A percentile compares a stretch with the other conserved stretches of the same genome.
These are phyloP conservation scores for Yoshiicerus persimilis DNA, from an alignment of 1,140 invertebrate genomes.

Conservation along the genomic window DNA sequence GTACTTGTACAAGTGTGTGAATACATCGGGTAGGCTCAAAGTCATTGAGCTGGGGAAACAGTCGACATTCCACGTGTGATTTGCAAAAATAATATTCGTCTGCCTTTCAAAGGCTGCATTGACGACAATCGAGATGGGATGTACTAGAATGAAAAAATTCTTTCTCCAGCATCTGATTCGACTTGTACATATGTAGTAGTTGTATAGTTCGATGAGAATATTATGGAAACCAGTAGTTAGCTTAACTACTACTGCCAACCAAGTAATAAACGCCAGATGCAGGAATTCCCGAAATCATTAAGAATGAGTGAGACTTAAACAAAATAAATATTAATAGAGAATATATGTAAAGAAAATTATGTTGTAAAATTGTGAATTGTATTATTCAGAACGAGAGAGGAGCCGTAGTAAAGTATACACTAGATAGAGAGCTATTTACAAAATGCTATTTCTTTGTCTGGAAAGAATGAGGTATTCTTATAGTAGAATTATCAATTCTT, in stretches of 20 bases:
- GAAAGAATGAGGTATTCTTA: constrained; percentile 20
- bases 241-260: too few relatives aligned
- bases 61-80: constrained; percentile 25
- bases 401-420: neutral
- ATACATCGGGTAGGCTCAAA: neutral
- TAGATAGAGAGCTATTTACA: neutral
- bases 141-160: neutral
- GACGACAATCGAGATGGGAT: constrained; percentile 15
- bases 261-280: neutral
- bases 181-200: neutral
- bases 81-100: neutral
- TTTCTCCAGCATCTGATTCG: constrained; percentile 11
- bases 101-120: neutral
- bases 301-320: neutral
- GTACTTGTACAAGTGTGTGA: neutral
- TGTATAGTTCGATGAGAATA: neutral
- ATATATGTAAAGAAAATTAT: neutral
- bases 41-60: neutral
- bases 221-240: neutral
- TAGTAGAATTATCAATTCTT: neutral
- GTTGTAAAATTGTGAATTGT: constrained; percentile 2
- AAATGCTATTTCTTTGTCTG: constrained; percentile 1
- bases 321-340: neutral
- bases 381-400: neutral
- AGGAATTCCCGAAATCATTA: neutral